Evolutionary conservation across 2,113 vertebrate species (phyloP).

Genomic region (Speoplatyrhinus poulsoni): DNA sequence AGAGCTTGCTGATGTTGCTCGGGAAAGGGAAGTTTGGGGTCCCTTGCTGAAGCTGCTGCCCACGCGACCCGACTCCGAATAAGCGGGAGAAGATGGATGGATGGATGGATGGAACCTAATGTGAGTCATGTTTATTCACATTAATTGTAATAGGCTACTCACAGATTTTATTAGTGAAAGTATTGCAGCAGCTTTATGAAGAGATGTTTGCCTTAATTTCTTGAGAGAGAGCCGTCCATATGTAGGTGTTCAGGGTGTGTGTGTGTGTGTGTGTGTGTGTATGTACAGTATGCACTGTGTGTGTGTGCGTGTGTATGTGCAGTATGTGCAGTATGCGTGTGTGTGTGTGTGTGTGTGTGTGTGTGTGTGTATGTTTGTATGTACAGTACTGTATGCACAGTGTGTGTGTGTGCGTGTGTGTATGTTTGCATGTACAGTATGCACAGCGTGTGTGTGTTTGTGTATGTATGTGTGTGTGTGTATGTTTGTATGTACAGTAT

Average conservation of each 20-base stretch:
- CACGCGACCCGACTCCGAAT: no score
- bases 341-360: background rate
- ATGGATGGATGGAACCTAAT: background rate
- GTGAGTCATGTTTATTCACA: no score
- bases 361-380: background rate
- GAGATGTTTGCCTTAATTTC: no score
- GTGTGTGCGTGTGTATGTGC: background rate
- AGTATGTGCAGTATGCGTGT: no score
- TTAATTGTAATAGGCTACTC: no score
- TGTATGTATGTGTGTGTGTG: background rate
- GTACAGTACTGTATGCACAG: background rate
- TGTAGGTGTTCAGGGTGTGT: slow-evolving; percentile 10
- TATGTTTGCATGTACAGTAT: background rate
- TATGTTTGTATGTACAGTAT: background rate
- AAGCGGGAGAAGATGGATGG: background rate
- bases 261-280: background rate
- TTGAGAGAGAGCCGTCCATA: background rate
- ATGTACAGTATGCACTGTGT: background rate
- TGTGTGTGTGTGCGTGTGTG: slow-evolving; percentile 1
- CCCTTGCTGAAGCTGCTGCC: no score
- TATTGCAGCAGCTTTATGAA: no score
- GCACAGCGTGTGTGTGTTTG: background rate
- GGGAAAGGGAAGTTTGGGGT: no score
- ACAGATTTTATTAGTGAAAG: no score
- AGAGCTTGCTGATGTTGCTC: no score